Base-by-base conservation (phyloP, 2,888 invertebrate genomes). In the Macrophya alboannulata region DNA sequence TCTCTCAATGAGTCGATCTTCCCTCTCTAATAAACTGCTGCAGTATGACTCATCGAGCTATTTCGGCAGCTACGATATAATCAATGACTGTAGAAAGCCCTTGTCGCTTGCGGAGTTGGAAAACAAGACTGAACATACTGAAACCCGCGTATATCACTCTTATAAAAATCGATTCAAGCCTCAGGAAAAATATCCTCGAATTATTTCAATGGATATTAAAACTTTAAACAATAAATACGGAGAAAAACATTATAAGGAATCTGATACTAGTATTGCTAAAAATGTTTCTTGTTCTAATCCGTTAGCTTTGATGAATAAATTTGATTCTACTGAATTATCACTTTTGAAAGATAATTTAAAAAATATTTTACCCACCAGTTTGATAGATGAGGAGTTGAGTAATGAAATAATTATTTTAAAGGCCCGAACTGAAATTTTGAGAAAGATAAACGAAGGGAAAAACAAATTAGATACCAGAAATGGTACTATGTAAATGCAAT, bases 61-160 rank as follows among this genome's bases (percentile, higher is more conserved):
- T 79, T 59, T 59, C 2, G 59, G 79, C 10, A n/a, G n/a, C 17
- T 4, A 40, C 4, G 79, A 59, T 21, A 21, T 17, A 43, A 79
- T 51, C 15, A 79, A 21, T 37, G 48, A 62, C 9, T 79, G 17
- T 43, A 43, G 0, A 31, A 83, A 68, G 37, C 59, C 59, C 40
- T 62, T 8, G 12, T 77, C 51, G 3, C 62, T 81, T 21, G 62
- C 62, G 40, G 51, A 81, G 15, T 40, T 43, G 21, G 62, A 62
- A 21, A 62, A 51, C 51, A 55, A 77, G 76, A 77, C 51, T 77
- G 76, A 77, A 55, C 51, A 77, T 25, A 77, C 9, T 40, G 31
- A 51, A 51, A 51, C n/a, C 12, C 17, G 37, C 15, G 37, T 9
- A 51, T 15, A 17, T 37, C 15, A 77, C 15, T 12, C 51, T 48